A percentile compares a stretch with the other conserved stretches of the same genome.
Evolutionary conservation across 2,888 invertebrate genomes (phyloP).

Genomic region (Calameuta pallipes): DNA sequence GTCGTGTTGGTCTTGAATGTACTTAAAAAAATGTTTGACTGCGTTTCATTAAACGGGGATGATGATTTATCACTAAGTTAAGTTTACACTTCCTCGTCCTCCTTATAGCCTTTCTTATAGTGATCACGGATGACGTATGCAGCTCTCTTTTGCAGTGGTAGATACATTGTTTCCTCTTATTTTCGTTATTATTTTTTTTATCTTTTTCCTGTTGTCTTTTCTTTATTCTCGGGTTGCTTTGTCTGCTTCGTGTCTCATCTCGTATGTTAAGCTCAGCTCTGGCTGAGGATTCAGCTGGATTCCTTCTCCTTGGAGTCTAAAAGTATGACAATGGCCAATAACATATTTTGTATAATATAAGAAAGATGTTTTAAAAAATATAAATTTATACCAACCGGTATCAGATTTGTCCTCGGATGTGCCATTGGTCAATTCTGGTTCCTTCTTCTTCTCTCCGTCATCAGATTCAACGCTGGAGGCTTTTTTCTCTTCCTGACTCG

Average conservation of each 20-base stretch:
- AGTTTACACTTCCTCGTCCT: not conserved
- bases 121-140: not conserved
- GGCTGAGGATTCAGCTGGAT: conserved; percentile 72
- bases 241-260: conserved; percentile 13
- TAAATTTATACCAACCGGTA: conserved; percentile 55
- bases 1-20: not conserved
- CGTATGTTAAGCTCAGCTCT: conserved; percentile 25
- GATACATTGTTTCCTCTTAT: not conserved
- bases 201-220: not conserved
- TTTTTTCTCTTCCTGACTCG: conserved; percentile 76
- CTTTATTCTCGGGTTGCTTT: not conserved
- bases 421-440: conserved; percentile 68
- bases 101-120: not conserved
- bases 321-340: conserved; percentile 49
- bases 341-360: not conserved
- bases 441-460: conserved; percentile 68
- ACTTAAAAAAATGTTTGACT: not conserved
- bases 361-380: conserved; percentile 16
- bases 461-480: conserved; percentile 66
- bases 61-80: conserved; percentile 4
- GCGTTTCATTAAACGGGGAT: not conserved
- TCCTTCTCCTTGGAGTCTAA: conserved; percentile 78
- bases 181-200: not conserved
- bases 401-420: conserved; percentile 68
- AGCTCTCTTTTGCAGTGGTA: not conserved